Evolutionary conservation across 2,113 vertebrate genomes (phyloP).

Genomic region (Pelobates fuscus): DNA sequence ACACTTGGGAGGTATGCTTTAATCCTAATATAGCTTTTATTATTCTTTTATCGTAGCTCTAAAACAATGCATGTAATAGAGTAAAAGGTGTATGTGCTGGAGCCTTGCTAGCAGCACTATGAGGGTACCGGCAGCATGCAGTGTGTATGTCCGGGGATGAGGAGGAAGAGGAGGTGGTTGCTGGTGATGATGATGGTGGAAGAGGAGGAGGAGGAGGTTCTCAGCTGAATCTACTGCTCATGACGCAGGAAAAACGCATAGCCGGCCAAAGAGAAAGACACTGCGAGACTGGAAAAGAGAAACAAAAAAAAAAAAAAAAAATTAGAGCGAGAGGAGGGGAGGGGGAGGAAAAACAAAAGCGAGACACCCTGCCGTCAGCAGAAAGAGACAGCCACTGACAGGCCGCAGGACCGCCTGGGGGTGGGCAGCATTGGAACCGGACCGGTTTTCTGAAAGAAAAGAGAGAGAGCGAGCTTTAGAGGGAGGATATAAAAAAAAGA

Average conservation of each 20-base stretch:
- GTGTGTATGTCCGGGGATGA: conserved; percentile 40
- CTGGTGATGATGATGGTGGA: conserved; percentile 24
- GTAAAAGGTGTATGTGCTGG: no score
- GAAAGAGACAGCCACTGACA: conserved; percentile 8
- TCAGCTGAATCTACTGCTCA: conserved; percentile 47
- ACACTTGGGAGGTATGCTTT: no score
- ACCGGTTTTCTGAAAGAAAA: not conserved
- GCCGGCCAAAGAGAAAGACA: conserved; percentile 51
- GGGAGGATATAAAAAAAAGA: not conserved
- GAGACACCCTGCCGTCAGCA: not conserved
- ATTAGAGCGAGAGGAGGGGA: not conserved
- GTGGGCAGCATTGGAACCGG: not conserved
- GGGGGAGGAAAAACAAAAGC: not conserved
- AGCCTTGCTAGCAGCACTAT: no score
- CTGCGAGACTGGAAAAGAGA: conserved; percentile 32
- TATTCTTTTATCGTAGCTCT: no score
- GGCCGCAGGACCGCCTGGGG: not conserved
- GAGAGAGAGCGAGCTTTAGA: no score
- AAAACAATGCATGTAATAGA: no score
- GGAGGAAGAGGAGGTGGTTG: conserved; percentile 50
- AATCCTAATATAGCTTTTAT: no score
- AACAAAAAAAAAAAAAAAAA: not conserved
- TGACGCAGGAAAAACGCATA: conserved; percentile 65
- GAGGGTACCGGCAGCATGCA: not conserved
- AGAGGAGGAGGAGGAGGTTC: conserved; percentile 31